Base-by-base conservation (phyloP, 2,797 vertebrate genomes). In the Parambassis ranga region DNA sequence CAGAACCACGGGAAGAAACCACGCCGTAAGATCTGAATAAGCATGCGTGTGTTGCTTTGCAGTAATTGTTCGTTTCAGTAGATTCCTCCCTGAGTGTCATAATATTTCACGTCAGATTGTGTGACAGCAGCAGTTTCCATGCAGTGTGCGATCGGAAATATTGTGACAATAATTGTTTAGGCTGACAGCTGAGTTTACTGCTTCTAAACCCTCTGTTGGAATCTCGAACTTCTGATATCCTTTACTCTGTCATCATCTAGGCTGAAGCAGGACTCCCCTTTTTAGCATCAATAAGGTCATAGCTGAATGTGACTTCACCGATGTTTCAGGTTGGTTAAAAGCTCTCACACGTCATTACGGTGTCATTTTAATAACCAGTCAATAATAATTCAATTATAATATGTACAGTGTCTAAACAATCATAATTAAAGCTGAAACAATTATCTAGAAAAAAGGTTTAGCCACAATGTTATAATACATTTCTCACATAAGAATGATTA, bases 161-260 rank as follows among this genome's bases (percentile, higher is more conserved):
- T 86, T 85, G 16, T 87, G 82, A 86, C 83, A 84, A 63, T 67
- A 33, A 81, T 83, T 87, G 82, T 83, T 53, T 1, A 5, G 1
- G 0, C 19, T 70, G 71, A 81, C 72, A 55, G 39, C 30, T 53
- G 78, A 74, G 30, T 73, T 71, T 16, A 27, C 41, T 10, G 72
- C 23, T 19, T 33, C 42, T 41, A 19, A 52, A 64, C 4, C 65
- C 23, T 3, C 2, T 3, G 23, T 26, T 63, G 18, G 7, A 47
- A 13, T 43, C 22, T 46, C 43, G 30, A 43, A 49, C 35, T 28
- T 33, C 23, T 71, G 23, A 58, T 65, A 43, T 65, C 28, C 18
- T 38, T 48, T 28, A 41, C 30, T 30, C 44, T 48, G 51, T 57
- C 68, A 72, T 2, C 19, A 1, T 15, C 19, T 8, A 9, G 15